Evolutionary conservation across 1,140 invertebrate species (phyloP).

Genomic region (Nasonia longicornis): DNA sequence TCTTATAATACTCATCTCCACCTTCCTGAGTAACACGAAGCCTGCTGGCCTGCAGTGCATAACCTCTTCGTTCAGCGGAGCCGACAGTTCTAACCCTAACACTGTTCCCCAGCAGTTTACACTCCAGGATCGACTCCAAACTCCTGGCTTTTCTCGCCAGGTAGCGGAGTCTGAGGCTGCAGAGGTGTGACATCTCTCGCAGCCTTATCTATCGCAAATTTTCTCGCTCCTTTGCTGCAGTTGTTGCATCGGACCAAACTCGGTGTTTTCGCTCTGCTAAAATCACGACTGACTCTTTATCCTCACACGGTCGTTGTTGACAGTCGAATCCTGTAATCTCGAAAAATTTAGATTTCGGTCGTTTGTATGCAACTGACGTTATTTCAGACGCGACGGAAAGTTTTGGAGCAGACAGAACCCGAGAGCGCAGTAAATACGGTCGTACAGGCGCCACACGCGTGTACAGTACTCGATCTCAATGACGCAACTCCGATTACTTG

Average conservation of each 20-base stretch:
- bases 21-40: background rate
- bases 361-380: too few species aligned
- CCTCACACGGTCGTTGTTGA: too few species aligned
- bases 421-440: too few species aligned
- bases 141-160: conserved; percentile 26
- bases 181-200: conserved; percentile 53
- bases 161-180: conserved; percentile 40
- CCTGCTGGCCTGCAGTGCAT: conserved; percentile 29
- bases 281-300: background rate
- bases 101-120: conserved; percentile 5
- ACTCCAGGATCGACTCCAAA: conserved; percentile 31
- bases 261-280: background rate
- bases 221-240: conserved; percentile 3
- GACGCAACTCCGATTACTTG: too few species aligned
- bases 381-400: too few species aligned
- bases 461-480: too few species aligned
- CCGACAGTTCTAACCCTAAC: conserved; percentile 1
- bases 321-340: too few species aligned
- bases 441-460: too few species aligned
- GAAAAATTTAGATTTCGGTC: too few species aligned
- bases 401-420: too few species aligned
- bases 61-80: conserved; percentile 49
- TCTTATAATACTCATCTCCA: background rate
- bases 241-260: background rate
- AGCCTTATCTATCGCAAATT: background rate